Evolutionary conservation across 2,113 vertebrate species (phyloP), one percentile per base, ranked within the genome.

Genomic region (Tragelaphus scriptus): DNA sequence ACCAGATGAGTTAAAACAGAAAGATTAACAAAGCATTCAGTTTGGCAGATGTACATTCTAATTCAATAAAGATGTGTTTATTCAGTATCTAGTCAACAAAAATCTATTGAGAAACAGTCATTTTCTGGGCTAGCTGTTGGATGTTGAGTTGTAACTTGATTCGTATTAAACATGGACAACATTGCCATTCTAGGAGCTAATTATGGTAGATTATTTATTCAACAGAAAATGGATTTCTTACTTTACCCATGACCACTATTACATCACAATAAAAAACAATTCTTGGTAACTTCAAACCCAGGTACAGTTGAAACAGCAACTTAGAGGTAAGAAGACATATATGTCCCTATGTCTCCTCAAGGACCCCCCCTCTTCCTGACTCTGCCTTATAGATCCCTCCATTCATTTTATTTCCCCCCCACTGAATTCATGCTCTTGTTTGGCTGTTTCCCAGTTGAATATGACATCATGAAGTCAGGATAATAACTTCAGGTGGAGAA

Each of bases 401-500:
- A 51, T 92, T 95, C 26, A 23, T 59, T 75, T 93, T 95, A 61
- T 86, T 89, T 89, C 19, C 56, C 75, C 40, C 68, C 49, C 40
- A 14, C 14, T 84, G 56, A 96, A 96, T 97, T 75, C 44, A 81
- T 91, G 55, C 93, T 96, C 84, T 71, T 95, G 19, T 94, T 94
- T 95, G 49, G 84, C 63, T 97, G 93, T 81, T 95, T 97, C 97
- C 23, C 71, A 97, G 91, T 93, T 97, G 91, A 98, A 55, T 85
- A 47, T 91, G 82, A 92, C 93, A 77, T 93, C 71, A 77, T 95
- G 85, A 97, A 97, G 94, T 81, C 80, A 93, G 75, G 84, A 97
- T 98, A 98, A 98, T 96, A 97, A 93, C 94, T 97, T 98, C 95
- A 98, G 96, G 97, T 98, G 94, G 97, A 97, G 94, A 98, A 97